Base-by-base conservation (phyloP, 2,888 invertebrate genomes). In the Mylabris sibirica region DNA sequence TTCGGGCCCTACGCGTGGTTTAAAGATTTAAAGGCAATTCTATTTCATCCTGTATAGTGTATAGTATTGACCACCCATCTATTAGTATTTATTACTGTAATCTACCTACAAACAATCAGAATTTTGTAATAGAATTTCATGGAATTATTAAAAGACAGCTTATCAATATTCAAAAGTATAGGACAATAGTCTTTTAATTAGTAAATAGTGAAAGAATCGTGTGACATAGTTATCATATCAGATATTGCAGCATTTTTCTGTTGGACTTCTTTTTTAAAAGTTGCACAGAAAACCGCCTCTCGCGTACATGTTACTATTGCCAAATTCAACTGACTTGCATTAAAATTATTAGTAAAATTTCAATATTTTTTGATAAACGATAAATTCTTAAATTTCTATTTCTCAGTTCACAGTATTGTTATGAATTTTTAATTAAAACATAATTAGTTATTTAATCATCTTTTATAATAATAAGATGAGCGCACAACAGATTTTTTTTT, bases 111-210 rank as follows among this genome's bases (percentile, higher is more conserved):
- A 30, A 24, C 26, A n/a, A n/a, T n/a, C n/a, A n/a, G n/a, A 8
- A 69, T 69, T 66, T 69, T 66, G 66, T 63, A 69, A 69, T 59
- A 57, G 6, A 60, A 57, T 59, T 34, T 65, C 65, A 69, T 65
- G 65, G 41, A 65, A 63, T 60, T 66, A 59, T 64, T 66, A 69
- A 66, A n/a, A 30, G 60, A 64, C 66, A 59, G 64, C 60, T 69
- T 69, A 63, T 63, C 63, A 69, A 66, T 69, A 63, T 66, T 69
- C 60, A 66, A 63, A 63, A 66, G 63, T 60, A 63, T 64, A 60
- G 63, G 68, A 68, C 68, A 65, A 65, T 60, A 30, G n/a, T n/a
- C 8, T n/a, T 5, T 8, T 59, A n/a, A 59, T 59, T 60, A 60
- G 60, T 62, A n/a, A 65, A 2, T 12, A 20, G 49, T 17, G 61